Conservation (phyloP, 2,888 invertebrate genomes). For the Melitaea athalia region DNA sequence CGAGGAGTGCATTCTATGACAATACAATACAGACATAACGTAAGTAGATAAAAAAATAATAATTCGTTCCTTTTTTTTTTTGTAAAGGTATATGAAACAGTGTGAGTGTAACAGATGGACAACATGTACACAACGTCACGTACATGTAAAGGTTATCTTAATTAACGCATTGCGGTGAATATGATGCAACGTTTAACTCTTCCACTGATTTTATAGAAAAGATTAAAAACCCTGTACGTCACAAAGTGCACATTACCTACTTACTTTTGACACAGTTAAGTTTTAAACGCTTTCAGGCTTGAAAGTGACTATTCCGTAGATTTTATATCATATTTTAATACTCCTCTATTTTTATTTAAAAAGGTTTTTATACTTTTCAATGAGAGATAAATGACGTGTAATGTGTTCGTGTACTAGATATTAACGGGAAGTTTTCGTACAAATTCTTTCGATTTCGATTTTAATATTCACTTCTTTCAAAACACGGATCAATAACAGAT, state of each 20-base stretch:
- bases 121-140: slow-evolving; percentile 15
- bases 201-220: slow-evolving; percentile 19
- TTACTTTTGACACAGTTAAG: slow-evolving; percentile 15
- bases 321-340: slow-evolving; percentile 4
- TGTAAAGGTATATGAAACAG: not conserved
- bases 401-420: not conserved
- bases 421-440: not conserved
- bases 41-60: no score
- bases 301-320: not conserved
- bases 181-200: slow-evolving; percentile 29
- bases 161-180: slow-evolving; percentile 20
- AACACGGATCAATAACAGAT: slow-evolving; percentile 55
- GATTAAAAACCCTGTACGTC: slow-evolving; percentile 14
- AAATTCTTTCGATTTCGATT: slow-evolving; percentile 13
- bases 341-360: slow-evolving; percentile 3
- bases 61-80: not conserved
- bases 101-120: slow-evolving; percentile 19
- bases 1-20: no score
- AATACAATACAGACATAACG: no score
- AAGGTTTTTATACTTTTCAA: not conserved
- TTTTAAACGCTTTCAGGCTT: slow-evolving; percentile 23
- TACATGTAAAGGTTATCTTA: slow-evolving; percentile 21
- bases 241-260: slow-evolving; percentile 16
- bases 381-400: not conserved
- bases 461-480: slow-evolving; percentile 41